A percentile compares a stretch with the other conserved stretches of the same genome.
Evolutionary conservation across 2,113 vertebrate genomes (phyloP).

Genomic region (Tonatia bakeri): DNA sequence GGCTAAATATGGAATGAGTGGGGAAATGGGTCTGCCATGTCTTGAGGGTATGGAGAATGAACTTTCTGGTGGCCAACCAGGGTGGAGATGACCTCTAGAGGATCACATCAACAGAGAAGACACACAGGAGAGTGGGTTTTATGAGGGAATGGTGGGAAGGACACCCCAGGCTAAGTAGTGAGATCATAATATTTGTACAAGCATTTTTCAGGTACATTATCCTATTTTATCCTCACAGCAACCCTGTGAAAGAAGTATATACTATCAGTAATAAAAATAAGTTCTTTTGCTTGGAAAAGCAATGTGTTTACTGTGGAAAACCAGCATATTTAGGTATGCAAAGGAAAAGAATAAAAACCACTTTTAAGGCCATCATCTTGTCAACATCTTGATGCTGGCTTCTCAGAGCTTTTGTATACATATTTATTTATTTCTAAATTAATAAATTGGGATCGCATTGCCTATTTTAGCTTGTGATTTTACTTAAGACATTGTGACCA

Average conservation of each 20-base stretch:
- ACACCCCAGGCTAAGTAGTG: neutral
- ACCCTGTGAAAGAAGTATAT: neutral
- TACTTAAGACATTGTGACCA: neutral
- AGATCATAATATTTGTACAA: neutral
- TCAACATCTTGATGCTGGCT: neutral
- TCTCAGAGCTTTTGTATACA: neutral
- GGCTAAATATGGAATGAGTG: neutral
- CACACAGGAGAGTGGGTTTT: neutral
- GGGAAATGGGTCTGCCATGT: neutral
- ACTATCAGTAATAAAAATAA: neutral
- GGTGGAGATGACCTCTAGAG: neutral
- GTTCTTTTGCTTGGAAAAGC: neutral
- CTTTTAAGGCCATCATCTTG: neutral
- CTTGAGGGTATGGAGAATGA: neutral
- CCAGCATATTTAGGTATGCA: neutral
- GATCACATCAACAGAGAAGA: neutral
- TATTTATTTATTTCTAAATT: neutral
- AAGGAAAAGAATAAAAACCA: neutral
- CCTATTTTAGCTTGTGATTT: conserved; percentile 20
- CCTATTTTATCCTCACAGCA: neutral
- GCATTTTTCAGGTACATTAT: neutral
- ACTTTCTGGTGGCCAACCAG: neutral
- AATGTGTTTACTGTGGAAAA: neutral
- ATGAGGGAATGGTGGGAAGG: neutral
- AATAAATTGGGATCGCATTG: neutral